phyloP scores from a whole-genome alignment of 2,113 vertebrate genomes.

The Regulus satrapa region DNA sequence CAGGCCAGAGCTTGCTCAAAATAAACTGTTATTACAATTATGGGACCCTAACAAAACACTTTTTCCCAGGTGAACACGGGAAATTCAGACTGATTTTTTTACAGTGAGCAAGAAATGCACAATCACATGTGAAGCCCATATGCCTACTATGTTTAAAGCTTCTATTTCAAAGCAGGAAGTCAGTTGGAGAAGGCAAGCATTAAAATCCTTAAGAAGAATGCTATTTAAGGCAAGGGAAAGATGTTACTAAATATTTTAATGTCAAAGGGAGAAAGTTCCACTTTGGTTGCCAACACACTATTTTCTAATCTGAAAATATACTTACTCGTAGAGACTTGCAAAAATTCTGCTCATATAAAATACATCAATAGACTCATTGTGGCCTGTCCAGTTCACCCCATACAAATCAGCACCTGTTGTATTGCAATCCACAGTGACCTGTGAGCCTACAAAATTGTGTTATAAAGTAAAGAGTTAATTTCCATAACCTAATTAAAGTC shows the following conservation, averaged over 20 bases:
- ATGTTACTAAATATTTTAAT: background rate
- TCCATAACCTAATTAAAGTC: background rate
- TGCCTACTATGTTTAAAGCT: background rate
- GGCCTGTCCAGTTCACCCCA: conserved; percentile 52
- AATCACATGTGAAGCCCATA: background rate
- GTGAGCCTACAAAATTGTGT: conserved; percentile 73
- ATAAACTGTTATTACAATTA: background rate
- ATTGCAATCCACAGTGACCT: conserved; percentile 73
- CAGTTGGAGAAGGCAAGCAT: background rate
- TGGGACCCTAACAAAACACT: background rate
- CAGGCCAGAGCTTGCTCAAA: background rate
- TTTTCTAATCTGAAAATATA: conserved; percentile 31
- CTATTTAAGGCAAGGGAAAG: background rate
- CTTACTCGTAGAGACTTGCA: conserved; percentile 44
- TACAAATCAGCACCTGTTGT: conserved; percentile 62
- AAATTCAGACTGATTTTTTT: background rate
- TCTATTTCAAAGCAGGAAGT: background rate
- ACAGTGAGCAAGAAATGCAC: background rate
- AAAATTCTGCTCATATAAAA: conserved; percentile 36
- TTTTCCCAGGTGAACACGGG: background rate
- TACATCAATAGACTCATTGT: background rate
- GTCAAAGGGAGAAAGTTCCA: background rate
- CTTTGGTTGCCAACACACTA: background rate
- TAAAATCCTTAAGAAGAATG: background rate
- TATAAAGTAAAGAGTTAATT: conserved; percentile 16